These are phyloP conservation scores for Nyctibius bracteatus DNA, from an alignment of 2,113 vertebrate genomes.

Conservation along the genomic window DNA sequence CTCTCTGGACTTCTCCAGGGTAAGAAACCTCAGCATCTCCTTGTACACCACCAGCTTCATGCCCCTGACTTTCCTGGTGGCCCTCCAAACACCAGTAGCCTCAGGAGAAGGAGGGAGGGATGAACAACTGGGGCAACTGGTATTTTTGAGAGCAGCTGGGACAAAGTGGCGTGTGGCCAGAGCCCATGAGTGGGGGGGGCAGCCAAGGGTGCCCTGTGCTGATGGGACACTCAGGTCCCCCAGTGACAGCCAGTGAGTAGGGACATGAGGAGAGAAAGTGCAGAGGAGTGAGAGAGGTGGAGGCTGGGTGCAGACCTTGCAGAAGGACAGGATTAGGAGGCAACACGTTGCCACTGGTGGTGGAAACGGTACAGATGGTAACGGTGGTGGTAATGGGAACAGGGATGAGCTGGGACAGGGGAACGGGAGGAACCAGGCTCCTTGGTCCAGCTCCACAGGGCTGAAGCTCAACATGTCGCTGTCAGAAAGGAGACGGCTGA, in stretches of 20 bases:
- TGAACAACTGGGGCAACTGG: background rate
- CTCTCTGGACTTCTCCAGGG: fast-evolving
- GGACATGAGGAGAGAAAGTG: background rate
- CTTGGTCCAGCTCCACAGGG: background rate
- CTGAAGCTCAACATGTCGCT: background rate
- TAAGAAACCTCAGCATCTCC: background rate
- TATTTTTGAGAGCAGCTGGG: background rate
- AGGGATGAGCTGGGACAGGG: background rate
- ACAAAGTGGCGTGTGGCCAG: background rate
- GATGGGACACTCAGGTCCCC: background rate
- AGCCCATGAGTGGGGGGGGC: background rate
- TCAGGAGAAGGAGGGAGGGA: background rate
- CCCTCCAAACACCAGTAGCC: background rate
- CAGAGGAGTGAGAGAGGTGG: background rate
- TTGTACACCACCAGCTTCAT: background rate
- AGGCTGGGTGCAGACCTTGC: too few species aligned
- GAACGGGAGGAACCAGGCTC: background rate
- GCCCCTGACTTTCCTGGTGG: fast-evolving
- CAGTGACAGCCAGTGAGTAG: fast-evolving
- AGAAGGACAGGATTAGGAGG: background rate
- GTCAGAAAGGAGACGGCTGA: background rate
- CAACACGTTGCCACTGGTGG: background rate
- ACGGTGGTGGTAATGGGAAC: background rate
- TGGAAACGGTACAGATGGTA: background rate
- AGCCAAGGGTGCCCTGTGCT: background rate